These are phyloP conservation scores for Elachura formosa DNA, from an alignment of 2,113 vertebrate genomes.

Conservation along the genomic window DNA sequence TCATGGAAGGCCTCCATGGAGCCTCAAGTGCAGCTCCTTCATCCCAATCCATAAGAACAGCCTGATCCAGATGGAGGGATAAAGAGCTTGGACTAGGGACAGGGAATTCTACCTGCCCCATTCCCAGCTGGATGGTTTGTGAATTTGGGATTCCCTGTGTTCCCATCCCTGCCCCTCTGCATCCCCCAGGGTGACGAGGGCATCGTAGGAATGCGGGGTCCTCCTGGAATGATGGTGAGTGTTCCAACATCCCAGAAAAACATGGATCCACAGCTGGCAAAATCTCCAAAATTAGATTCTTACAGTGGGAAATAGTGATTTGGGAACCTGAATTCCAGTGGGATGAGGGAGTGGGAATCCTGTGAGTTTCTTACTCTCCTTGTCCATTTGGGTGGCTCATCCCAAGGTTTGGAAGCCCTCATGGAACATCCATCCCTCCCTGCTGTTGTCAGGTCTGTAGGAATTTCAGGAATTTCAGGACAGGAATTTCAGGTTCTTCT, in stretches of 20 bases:
- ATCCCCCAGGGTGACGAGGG: conserved; percentile 78
- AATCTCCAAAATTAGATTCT: background rate
- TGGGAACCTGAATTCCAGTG: background rate
- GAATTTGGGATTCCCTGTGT: background rate
- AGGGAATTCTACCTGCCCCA: background rate
- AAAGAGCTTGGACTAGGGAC: background rate
- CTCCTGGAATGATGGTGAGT: conserved; percentile 73
- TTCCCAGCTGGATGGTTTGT: background rate
- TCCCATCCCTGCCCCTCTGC: background rate
- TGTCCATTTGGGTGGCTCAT: background rate
- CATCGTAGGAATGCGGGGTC: conserved; percentile 68
- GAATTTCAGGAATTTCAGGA: background rate
- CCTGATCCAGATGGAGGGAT: background rate
- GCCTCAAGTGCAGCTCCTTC: background rate
- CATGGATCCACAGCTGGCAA: accelerated
- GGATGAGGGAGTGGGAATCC: background rate
- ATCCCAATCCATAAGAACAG: background rate
- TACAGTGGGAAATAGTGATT: background rate
- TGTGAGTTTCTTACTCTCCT: background rate
- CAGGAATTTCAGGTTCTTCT: background rate
- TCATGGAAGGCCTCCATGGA: background rate
- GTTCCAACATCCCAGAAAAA: accelerated
- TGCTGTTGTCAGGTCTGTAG: background rate
- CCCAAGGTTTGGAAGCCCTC: background rate
- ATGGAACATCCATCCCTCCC: background rate